phyloP scores from a whole-genome alignment of 1,140 invertebrate genomes.

The Macrotrachela quadricornifera region DNA sequence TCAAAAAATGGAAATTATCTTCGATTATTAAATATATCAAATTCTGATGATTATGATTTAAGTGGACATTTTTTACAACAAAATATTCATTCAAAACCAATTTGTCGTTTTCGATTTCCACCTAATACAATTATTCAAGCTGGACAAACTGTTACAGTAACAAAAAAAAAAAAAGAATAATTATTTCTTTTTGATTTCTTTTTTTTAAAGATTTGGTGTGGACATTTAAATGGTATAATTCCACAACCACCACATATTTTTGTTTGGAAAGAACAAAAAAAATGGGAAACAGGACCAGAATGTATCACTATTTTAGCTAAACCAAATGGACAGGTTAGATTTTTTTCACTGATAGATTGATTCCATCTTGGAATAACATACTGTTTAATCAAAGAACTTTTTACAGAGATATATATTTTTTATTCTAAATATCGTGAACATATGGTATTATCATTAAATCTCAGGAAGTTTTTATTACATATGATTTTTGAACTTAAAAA shows the following conservation, averaged over 20 bases:
- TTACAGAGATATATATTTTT: too few species aligned
- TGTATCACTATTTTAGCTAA: conserved; percentile 23
- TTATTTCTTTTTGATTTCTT: too few species aligned
- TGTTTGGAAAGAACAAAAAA: conserved; percentile 26
- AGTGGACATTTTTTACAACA: conserved; percentile 27
- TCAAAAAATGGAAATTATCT: conserved; percentile 6
- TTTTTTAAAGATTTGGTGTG: conserved; percentile 11
- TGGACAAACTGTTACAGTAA: conserved; percentile 21
- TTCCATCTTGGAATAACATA: too few species aligned
- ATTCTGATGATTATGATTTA: conserved; percentile 20
- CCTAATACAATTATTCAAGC: conserved; percentile 17
- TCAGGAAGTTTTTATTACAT: too few species aligned
- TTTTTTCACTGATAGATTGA: too few species aligned
- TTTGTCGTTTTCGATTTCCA: conserved; percentile 26
- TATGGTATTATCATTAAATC: too few species aligned
- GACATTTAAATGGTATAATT: conserved; percentile 19
- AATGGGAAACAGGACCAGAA: conserved; percentile 27
- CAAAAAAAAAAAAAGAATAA: too few species aligned
- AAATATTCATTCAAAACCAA: conserved; percentile 25
- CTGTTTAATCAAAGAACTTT: too few species aligned
- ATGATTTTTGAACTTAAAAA: too few species aligned
- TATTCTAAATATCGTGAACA: too few species aligned
- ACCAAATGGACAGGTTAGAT: conserved; percentile 5
- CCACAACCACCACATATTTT: conserved; percentile 25
- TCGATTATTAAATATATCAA: conserved; percentile 7